Conservation (phyloP, 1,140 invertebrate species). For the Octopus bimaculoides region DNA sequence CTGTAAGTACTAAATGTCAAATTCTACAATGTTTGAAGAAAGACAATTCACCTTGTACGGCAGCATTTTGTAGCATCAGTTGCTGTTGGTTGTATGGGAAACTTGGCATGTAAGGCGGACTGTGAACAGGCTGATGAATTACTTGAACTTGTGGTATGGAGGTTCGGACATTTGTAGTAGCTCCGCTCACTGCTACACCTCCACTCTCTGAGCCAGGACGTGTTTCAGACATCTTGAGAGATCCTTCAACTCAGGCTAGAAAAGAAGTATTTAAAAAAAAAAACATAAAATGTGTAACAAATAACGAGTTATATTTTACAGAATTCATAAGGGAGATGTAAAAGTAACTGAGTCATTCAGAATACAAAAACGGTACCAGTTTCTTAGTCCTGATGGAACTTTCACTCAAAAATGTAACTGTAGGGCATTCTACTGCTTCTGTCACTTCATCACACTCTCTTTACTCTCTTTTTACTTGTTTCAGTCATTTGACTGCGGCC, state of each 20-base stretch:
- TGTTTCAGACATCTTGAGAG: constrained; percentile 9
- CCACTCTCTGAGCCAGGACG: constrained; percentile 2
- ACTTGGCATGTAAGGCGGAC: constrained; percentile 74
- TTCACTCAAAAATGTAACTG: too few species aligned
- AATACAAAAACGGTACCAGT: too few species aligned
- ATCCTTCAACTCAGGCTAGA: background rate
- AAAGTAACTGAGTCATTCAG: too few species aligned
- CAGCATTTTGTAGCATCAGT: constrained; percentile 42
- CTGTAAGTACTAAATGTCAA: too few species aligned
- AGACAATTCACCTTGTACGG: constrained; percentile 37
- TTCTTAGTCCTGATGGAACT: too few species aligned
- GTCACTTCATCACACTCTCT: too few species aligned
- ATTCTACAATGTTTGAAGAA: background rate
- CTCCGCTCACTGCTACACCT: background rate
- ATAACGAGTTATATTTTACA: too few species aligned
- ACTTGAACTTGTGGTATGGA: constrained; percentile 35
- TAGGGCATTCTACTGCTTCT: too few species aligned
- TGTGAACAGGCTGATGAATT: constrained; percentile 70
- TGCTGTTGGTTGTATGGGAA: constrained; percentile 56
- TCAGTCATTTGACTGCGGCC: too few species aligned
- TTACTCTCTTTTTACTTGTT: too few species aligned
- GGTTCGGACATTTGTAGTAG: constrained; percentile 24
- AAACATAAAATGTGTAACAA: too few species aligned
- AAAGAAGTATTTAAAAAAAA: background rate
- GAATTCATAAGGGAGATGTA: too few species aligned